Evolutionary conservation across 2,888 invertebrate species (phyloP), one percentile per base, ranked within the genome.

Genomic region (Phaedon cochleariae): DNA sequence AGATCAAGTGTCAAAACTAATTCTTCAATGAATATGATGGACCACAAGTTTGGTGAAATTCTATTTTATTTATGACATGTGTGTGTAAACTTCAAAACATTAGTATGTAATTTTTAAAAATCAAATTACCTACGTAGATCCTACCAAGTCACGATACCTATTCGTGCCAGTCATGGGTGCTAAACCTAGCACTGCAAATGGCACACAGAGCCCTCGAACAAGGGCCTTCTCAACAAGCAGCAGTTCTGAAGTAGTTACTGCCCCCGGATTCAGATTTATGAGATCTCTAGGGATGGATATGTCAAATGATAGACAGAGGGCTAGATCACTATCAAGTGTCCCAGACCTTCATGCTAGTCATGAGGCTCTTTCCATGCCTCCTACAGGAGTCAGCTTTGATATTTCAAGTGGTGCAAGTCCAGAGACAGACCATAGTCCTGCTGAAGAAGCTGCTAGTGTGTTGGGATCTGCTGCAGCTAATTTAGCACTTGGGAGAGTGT

Each of bases 111-210:
- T 71, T 73, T 2, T 15, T 15, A 3, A 41, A n/a, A n/a, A 41
- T 15, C 41, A n/a, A 41, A 15, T 41, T 12, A 41, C 15, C 41
- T 41, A 15, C 15, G n/a, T 41, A 4, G 15, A 41, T 15, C 15
- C 41, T 41, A 15, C 15, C 7, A n/a, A 15, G 41, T 41, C 12
- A 12, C 6, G 9, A 10, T 34, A 34, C 34, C 12, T 34, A 34
- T 34, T 26, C 15, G 57, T 67, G 59, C 61, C 62, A 70, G 65
- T 79, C 77, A 94, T 94, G 93, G 93, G 93, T 86, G 93, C 92
- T 83, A 93, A 93, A 86, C 89, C 93, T 79, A 93, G 93, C 84
- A 93, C 93, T 75, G 91, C 92, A 75, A 90, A 89, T 83, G 74
- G 73, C 90, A 91, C 91, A 79, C 90, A 90, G 84, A 90, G 90